Evolutionary conservation across 2,888 invertebrate genomes (phyloP).

Genomic region (Drosophila incognita): DNA sequence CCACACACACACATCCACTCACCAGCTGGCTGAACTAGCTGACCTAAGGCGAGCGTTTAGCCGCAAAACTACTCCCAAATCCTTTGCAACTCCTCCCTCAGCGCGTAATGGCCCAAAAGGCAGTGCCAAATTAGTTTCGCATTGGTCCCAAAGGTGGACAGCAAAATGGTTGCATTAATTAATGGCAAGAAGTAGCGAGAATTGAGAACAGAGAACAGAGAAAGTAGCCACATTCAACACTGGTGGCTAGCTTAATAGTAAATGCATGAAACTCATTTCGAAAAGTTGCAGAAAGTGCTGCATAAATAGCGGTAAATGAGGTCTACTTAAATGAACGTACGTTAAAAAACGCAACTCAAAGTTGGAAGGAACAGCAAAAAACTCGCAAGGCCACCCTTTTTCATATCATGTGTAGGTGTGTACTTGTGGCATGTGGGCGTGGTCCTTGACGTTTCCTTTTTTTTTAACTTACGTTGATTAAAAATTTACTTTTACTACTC

Average conservation of each 20-base stretch:
- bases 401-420: background rate
- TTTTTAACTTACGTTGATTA: conserved; percentile 47
- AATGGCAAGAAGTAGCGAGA: conserved; percentile 30
- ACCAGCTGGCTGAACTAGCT: conserved; percentile 2
- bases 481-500: conserved; percentile 42
- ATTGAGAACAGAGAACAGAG: background rate
- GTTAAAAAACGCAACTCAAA: conserved; percentile 18
- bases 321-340: conserved; percentile 31
- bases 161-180: conserved; percentile 61
- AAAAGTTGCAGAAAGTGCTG: conserved; percentile 39
- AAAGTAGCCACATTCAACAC: conserved; percentile 10
- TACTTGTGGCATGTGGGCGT: conserved; percentile 32
- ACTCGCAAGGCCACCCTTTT: background rate
- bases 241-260: conserved; percentile 5
- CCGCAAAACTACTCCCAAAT: background rate
- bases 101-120: conserved; percentile 11
- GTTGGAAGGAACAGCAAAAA: conserved; percentile 8
- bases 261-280: conserved; percentile 45
- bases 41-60: background rate
- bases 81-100: background rate
- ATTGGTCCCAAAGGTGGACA: conserved; percentile 31
- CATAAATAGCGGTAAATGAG: conserved; percentile 37
- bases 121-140: conserved; percentile 60
- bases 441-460: conserved; percentile 9
- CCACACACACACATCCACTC: conserved; percentile 5